Evolutionary conservation across 37 sponge, comb jelly and placozoan genomes (phyloP), one percentile per base, ranked within the genome.

Genomic region (Amphimedon queenslandica): DNA sequence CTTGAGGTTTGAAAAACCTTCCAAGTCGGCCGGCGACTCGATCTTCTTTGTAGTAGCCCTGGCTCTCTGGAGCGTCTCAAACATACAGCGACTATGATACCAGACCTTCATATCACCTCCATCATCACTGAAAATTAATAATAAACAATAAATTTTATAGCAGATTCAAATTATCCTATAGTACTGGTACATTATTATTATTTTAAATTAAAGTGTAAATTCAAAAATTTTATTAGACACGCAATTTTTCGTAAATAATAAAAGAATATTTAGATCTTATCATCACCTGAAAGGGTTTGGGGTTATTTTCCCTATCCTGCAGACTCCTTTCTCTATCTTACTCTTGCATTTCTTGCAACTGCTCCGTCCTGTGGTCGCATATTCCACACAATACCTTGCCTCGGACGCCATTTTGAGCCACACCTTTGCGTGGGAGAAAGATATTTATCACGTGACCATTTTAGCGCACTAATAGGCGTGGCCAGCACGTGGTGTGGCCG

Each of bases 271-370:
- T n/a, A 47, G 13, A 13, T 47, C 13, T 8, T 37, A 37, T n/a
- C 21, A 11, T 60, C 21, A 60, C 61, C 61, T 25, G 78, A 98
- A 98, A 0, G 99, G 99, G 53, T 92, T 98, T 42, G 90, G 42
- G 0, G 90, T 84, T 24, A 92, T 64, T 81, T 92, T 98, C 0
- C 90, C 95, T 36, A 98, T 92, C 11, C 99, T 58, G 8, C 80
- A 71, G 4, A 57, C 80, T 0, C 91, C 91, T 63, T 94, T 94
- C 57, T 89, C 93, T 32, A 98, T 87, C 63, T 73, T 87, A 38
- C 56, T 53, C 82, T 97, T 97, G 84, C 98, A 97, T 55, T 93
- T 93, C 77, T 97, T 97, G 80, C 98, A 97, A 0, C 77, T 71
- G 75, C 98, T 97, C 20, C 98, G 60, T 30, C 89, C 89, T 16